Base-by-base conservation (phyloP, 2,888 invertebrate species). In the Hyppa rectilinea region DNA sequence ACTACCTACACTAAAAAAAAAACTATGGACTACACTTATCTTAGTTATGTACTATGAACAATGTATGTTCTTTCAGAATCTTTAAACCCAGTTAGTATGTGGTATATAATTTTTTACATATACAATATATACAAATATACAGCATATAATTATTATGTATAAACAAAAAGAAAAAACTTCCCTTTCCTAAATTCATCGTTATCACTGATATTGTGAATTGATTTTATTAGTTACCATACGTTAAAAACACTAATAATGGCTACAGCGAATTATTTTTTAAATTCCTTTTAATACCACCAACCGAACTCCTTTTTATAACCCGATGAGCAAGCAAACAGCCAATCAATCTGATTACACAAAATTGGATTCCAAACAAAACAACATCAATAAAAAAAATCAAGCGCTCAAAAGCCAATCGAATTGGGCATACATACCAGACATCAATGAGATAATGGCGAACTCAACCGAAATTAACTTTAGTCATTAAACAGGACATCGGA, bases 401-500 rank as follows among this genome's bases (percentile, higher is more conserved):
- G 45, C 40, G 10, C 55, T 55, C 47, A 66, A 64, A 72, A 83
- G 38, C 45, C 60, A 78, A 79, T 74, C 59, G 63, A 72, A 78
- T 70, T 64, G 68, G 36, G 58, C 63, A 77, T 77, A 77, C 65
- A 80, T 70, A 63, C 69, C 65, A 72, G 71, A 78, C 81, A 81
- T 83, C 80, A 82, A 83, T 82, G 70, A 78, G 73, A 78, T 80
- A 81, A 85, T 82, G 75, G 81, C 31, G 74, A 84, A 86, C 89
- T 73, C 67, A 55, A 60, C 78, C 78, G 74, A 78, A 83, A 83
- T 91, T 90, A 89, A 89, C 87, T 87, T 88, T 81, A 83, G 83
- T 87, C 91, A 92, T 92, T 91, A 90, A 87, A 81, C 78, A 78
- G 80, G 80, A 76, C 80, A 86, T 83, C 69, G 83, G 76, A 79